Percentiles rank a stretch among this genome's conserved stretches.
Evolutionary conservation across 2,888 invertebrate genomes (phyloP).

Genomic region (Callosobruchus maculatus): DNA sequence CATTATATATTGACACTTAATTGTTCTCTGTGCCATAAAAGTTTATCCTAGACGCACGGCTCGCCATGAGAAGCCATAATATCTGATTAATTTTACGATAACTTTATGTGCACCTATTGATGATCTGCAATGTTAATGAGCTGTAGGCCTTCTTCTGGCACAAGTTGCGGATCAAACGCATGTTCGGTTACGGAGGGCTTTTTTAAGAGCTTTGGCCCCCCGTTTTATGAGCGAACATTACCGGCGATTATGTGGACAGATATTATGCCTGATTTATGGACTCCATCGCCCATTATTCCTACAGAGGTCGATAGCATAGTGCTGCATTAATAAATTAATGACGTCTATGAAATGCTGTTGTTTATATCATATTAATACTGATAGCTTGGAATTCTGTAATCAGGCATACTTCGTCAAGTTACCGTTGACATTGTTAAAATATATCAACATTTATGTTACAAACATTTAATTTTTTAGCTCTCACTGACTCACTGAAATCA

Average conservation of each 20-base stretch:
- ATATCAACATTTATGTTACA: too few relatives aligned
- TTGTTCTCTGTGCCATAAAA: neutral
- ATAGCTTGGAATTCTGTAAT: neutral
- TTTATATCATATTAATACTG: neutral
- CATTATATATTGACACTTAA: neutral
- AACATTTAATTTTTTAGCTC: too few relatives aligned
- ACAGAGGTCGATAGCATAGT: neutral
- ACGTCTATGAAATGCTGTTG: neutral
- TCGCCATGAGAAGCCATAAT: neutral
- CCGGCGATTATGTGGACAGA: neutral
- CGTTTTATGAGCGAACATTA: neutral
- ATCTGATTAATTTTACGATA: neutral
- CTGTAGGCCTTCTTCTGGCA: neutral
- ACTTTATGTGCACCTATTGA: neutral
- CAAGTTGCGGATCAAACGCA: neutral
- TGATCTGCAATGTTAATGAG: neutral
- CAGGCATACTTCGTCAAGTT: too few relatives aligned
- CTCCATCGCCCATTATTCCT: neutral
- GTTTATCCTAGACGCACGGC: neutral
- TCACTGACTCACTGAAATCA: too few relatives aligned
- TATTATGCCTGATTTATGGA: neutral
- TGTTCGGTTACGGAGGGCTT: neutral
- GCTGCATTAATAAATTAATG: neutral
- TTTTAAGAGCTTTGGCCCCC: neutral
- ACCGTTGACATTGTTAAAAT: too few relatives aligned